A percentile compares a stretch with the other conserved stretches of the same genome.
Conservation (phyloP, 1,140 invertebrate genomes). For the Druon quercuslanigerum region DNA sequence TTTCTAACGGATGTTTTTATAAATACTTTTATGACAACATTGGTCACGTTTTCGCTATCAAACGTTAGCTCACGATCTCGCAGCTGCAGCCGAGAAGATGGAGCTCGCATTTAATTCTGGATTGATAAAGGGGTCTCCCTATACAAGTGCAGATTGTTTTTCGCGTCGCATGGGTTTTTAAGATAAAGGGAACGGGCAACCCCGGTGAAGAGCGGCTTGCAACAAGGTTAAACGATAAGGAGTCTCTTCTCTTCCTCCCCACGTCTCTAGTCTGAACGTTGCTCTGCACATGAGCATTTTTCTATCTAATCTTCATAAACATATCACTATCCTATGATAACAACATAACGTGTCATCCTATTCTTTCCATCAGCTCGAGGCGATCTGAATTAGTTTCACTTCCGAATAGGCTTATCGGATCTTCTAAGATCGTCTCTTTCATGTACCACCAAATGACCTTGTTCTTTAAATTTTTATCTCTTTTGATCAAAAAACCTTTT, state of each 20-base stretch:
- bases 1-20: too few relatives aligned
- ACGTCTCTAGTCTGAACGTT: slow-evolving; percentile 5
- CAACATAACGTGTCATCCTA: not conserved
- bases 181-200: slow-evolving; percentile 54
- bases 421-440: not conserved
- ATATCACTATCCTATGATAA: slow-evolving; percentile 1
- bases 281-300: not conserved
- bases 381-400: slow-evolving; percentile 9
- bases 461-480: too few relatives aligned
- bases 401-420: not conserved
- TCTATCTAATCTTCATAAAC: not conserved
- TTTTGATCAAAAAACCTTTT: too few relatives aligned
- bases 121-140: slow-evolving; percentile 54
- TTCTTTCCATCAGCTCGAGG: slow-evolving; percentile 2
- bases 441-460: not conserved
- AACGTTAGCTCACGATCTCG: slow-evolving; percentile 39
- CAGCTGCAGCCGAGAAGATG: slow-evolving; percentile 43
- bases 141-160: slow-evolving; percentile 60
- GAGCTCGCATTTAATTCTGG: slow-evolving; percentile 49
- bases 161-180: slow-evolving; percentile 50
- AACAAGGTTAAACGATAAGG: slow-evolving; percentile 55
- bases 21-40: slow-evolving; percentile 26
- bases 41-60: slow-evolving; percentile 59
- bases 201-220: slow-evolving; percentile 52
- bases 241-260: too few relatives aligned